These are phyloP conservation scores for Indicator maculatus DNA, from an alignment of 2,113 vertebrate genomes.

Conservation along the genomic window DNA sequence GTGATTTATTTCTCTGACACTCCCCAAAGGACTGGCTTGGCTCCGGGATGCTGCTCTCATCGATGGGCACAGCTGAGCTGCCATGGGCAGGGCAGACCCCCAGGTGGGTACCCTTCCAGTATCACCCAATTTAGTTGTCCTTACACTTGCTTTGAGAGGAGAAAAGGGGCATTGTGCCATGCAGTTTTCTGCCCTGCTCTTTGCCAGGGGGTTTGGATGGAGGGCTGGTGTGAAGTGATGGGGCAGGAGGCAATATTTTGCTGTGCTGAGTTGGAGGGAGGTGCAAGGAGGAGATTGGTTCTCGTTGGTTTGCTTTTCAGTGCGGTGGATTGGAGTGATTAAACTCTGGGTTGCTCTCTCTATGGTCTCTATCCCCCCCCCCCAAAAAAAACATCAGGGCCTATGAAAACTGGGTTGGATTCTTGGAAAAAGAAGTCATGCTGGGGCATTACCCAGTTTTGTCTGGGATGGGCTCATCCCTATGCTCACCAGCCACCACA, in stretches of 20 bases:
- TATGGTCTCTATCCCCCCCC: background rate
- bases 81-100: background rate
- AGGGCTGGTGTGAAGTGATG: background rate
- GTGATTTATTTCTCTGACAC: background rate
- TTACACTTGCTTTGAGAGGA: background rate
- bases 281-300: fast-evolving
- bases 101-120: background rate
- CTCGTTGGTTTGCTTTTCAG: background rate
- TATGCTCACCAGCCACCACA: fast-evolving
- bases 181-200: background rate
- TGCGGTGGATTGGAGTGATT: background rate
- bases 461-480: background rate
- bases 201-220: background rate
- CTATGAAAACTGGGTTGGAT: background rate
- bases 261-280: background rate
- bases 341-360: background rate
- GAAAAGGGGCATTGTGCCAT: background rate
- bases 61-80: fast-evolving
- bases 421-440: background rate
- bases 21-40: background rate
- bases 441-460: background rate
- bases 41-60: background rate
- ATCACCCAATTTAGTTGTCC: background rate
- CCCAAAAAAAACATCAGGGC: background rate
- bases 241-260: background rate